A percentile compares a stretch with the other conserved stretches of the same genome.
These are phyloP conservation scores for Daptonema setosum DNA, from an alignment of 2,888 invertebrate species.

Conservation along the genomic window DNA sequence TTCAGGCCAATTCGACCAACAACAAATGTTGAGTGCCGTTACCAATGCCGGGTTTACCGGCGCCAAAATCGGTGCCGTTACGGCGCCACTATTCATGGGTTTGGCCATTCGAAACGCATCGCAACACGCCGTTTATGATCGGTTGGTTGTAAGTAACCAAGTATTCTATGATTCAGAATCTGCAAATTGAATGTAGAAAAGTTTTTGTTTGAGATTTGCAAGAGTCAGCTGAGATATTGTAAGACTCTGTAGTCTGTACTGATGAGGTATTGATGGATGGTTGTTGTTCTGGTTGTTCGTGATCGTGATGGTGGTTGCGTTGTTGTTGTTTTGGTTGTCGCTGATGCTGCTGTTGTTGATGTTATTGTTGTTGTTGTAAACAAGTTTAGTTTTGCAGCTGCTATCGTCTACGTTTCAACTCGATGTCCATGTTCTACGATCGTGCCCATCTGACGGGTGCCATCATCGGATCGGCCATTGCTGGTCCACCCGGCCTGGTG, in stretches of 20 bases:
- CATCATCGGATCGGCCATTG: not conserved
- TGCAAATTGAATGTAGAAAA: too few relatives aligned
- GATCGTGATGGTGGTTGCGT: too few relatives aligned
- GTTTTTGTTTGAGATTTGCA: too few relatives aligned
- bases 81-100: not conserved
- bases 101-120: not conserved
- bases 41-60: not conserved
- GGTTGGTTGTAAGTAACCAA: not conserved
- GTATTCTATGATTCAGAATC: too few relatives aligned
- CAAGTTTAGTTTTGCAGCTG: conserved; percentile 1
- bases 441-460: conserved; percentile 4
- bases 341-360: too few relatives aligned
- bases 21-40: not conserved
- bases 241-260: too few relatives aligned
- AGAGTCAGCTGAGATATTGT: too few relatives aligned
- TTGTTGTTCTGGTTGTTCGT: too few relatives aligned
- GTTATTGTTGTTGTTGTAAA: too few relatives aligned
- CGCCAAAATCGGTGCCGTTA: not conserved
- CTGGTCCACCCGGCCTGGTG: not conserved
- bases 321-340: too few relatives aligned
- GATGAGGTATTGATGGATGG: too few relatives aligned
- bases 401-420: conserved; percentile 9
- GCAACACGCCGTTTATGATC: not conserved
- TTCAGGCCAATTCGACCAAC: too few relatives aligned
- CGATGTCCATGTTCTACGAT: conserved; percentile 4